These are phyloP conservation scores for Molossus alvarezi DNA, from an alignment of 2,797 vertebrate genomes.

Conservation along the genomic window DNA sequence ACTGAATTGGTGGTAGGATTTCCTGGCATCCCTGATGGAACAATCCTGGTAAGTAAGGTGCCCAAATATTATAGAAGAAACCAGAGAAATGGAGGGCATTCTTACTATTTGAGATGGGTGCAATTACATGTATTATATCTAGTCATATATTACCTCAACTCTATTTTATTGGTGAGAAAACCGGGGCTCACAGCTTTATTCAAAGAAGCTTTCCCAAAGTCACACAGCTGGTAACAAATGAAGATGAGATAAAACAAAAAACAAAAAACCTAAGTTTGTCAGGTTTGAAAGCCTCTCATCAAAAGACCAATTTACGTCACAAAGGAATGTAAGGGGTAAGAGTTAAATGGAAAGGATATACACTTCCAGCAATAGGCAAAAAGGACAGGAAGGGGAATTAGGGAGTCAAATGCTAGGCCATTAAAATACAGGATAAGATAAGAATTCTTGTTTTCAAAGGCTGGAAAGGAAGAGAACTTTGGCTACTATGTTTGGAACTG, in stretches of 20 bases:
- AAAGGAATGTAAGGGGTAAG: constrained; percentile 52
- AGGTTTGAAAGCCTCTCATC: constrained; percentile 62
- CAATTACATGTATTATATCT: constrained; percentile 22
- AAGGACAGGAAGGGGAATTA: constrained; percentile 52
- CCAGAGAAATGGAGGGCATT: constrained; percentile 36
- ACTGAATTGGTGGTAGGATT: constrained; percentile 52
- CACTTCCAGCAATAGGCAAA: constrained; percentile 13
- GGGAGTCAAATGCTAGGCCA: constrained; percentile 45
- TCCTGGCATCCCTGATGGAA: constrained; percentile 48
- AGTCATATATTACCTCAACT: constrained; percentile 20
- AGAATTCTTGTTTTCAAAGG: constrained; percentile 54
- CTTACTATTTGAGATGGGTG: constrained; percentile 49
- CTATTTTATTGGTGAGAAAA: neutral
- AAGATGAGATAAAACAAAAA: neutral
- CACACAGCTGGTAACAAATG: neutral
- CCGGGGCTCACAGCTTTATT: neutral
- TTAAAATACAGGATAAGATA: constrained; percentile 33
- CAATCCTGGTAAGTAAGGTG: neutral
- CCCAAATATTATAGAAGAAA: constrained; percentile 55
- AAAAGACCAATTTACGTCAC: constrained; percentile 22
- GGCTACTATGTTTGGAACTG: constrained; percentile 49
- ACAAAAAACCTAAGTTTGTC: constrained; percentile 32
- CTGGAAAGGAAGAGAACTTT: constrained; percentile 51
- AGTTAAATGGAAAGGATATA: constrained; percentile 2
- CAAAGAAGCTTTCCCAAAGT: constrained; percentile 63